A percentile compares a stretch with the other conserved stretches of the same genome.
These are phyloP conservation scores for Himalopsyche tibetana DNA, from an alignment of 2,888 invertebrate genomes.

Conservation along the genomic window DNA sequence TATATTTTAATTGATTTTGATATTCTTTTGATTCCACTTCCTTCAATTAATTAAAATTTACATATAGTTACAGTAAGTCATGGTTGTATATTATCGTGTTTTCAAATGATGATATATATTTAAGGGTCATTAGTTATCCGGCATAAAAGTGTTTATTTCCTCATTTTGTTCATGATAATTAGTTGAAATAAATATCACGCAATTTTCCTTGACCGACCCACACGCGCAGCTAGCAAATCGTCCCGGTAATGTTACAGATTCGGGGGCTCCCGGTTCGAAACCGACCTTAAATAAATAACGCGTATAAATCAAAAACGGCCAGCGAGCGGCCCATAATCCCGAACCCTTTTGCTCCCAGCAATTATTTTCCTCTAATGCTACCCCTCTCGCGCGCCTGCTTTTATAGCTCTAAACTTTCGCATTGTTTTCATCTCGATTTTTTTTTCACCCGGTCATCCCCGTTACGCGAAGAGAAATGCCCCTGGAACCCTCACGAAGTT, in stretches of 20 bases:
- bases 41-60: too few relatives aligned
- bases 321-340: slow-evolving; percentile 64
- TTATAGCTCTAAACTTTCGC: slow-evolving; percentile 48
- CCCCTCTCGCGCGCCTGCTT: slow-evolving; percentile 51
- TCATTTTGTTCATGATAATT: too few relatives aligned
- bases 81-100: too few relatives aligned
- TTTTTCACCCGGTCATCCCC: slow-evolving; percentile 31
- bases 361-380: slow-evolving; percentile 64
- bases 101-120: too few relatives aligned
- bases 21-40: too few relatives aligned
- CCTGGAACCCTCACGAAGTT: not conserved
- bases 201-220: not conserved
- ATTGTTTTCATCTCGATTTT: slow-evolving; percentile 37
- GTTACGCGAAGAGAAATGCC: slow-evolving; percentile 4
- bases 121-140: too few relatives aligned
- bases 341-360: slow-evolving; percentile 64
- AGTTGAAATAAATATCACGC: not conserved
- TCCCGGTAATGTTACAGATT: slow-evolving; percentile 20
- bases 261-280: slow-evolving; percentile 36
- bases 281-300: slow-evolving; percentile 64
- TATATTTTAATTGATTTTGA: too few relatives aligned
- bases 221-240: not conserved
- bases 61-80: too few relatives aligned
- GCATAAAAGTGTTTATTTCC: too few relatives aligned
- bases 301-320: slow-evolving; percentile 65